Evolutionary conservation across 2,888 invertebrate genomes (phyloP).

Genomic region (Hemithea aestivaria): DNA sequence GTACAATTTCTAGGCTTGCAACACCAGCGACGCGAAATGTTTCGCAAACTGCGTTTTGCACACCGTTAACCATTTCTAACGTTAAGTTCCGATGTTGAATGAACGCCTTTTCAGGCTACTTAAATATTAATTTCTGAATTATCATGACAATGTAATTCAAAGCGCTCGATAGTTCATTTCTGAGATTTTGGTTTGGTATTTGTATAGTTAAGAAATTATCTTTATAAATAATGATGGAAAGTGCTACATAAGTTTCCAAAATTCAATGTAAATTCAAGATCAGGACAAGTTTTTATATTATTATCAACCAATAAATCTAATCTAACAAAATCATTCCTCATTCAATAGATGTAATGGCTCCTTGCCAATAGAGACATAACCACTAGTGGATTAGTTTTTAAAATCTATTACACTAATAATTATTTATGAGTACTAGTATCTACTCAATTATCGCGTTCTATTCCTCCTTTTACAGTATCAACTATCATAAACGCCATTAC

Average conservation of each 20-base stretch:
- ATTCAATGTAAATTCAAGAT: too few species aligned
- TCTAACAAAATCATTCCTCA: background rate
- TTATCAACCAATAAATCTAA: background rate
- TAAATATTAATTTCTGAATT: too few species aligned
- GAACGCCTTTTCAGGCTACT: conserved; percentile 19
- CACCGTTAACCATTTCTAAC: conserved; percentile 21
- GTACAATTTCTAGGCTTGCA: conserved; percentile 71
- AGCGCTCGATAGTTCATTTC: too few species aligned
- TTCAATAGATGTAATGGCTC: conserved; percentile 3
- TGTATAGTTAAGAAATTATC: too few species aligned
- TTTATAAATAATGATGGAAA: too few species aligned
- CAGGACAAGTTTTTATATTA: too few species aligned
- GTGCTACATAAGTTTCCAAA: too few species aligned
- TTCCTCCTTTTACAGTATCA: conserved; percentile 58
- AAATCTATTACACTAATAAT: conserved; percentile 27
- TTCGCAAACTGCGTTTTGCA: conserved; percentile 56
- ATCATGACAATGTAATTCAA: too few species aligned
- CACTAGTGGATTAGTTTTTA: conserved; percentile 7
- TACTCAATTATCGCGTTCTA: conserved; percentile 39
- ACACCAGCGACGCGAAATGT: conserved; percentile 52
- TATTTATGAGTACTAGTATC: conserved; percentile 42
- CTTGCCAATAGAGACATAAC: conserved; percentile 12
- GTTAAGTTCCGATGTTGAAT: conserved; percentile 12
- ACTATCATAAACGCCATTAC: conserved; percentile 51
- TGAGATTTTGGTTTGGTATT: too few species aligned